A percentile compares a stretch with the other conserved stretches of the same genome.
These are phyloP conservation scores for Clusia tigrina DNA, from an alignment of 2,888 invertebrate genomes.

Conservation along the genomic window DNA sequence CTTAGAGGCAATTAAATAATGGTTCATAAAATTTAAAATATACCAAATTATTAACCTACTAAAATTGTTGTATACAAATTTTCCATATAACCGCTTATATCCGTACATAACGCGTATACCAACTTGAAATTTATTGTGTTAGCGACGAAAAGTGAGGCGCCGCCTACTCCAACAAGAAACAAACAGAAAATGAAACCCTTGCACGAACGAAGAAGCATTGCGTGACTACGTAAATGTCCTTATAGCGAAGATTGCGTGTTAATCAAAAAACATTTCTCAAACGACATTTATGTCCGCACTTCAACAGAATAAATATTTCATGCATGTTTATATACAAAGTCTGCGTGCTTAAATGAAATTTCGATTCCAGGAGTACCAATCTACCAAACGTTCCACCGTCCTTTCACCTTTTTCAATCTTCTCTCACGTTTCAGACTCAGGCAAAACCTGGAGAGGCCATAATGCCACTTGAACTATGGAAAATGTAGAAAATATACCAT, in stretches of 20 bases:
- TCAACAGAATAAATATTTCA: slow-evolving; percentile 28
- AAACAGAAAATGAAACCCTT: not conserved
- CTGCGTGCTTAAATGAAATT: slow-evolving; percentile 21
- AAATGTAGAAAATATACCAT: too few species aligned
- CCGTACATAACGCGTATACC: too few species aligned
- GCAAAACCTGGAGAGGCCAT: too few species aligned
- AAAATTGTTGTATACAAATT: too few species aligned
- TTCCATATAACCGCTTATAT: too few species aligned
- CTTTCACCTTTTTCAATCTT: too few species aligned
- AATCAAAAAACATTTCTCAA: slow-evolving; percentile 24
- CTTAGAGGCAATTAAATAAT: too few species aligned
- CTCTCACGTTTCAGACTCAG: too few species aligned
- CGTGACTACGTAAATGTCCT: slow-evolving; percentile 9
- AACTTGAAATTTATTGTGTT: not conserved
- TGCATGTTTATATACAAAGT: slow-evolving; percentile 15
- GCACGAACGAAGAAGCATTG: not conserved
- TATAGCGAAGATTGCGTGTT: slow-evolving; percentile 27
- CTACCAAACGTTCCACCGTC: too few species aligned
- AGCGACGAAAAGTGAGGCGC: not conserved
- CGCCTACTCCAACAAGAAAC: not conserved
- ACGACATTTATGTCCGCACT: slow-evolving; percentile 31
- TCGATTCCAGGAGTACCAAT: not conserved
- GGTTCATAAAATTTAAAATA: too few species aligned
- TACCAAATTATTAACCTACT: too few species aligned
- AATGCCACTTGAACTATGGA: too few species aligned